Evolutionary conservation across 2,888 invertebrate genomes (phyloP).

Genomic region (Phalangium opilio): DNA sequence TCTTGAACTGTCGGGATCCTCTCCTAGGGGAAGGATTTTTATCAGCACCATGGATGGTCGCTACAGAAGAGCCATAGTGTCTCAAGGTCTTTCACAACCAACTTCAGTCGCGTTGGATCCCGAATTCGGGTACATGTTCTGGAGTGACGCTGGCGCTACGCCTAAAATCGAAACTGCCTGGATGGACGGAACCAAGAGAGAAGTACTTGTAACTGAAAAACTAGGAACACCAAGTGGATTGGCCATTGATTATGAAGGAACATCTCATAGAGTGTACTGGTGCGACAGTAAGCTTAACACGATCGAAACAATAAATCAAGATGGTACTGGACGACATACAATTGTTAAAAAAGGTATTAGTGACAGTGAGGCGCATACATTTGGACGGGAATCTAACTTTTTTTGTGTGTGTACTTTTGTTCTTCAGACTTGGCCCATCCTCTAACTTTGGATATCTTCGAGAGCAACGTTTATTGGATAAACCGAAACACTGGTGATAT

Average conservation of each 20-base stretch:
- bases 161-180: constrained; percentile 89
- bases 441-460: constrained; percentile 80
- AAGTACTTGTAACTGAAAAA: constrained; percentile 60
- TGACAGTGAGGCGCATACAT: too few species aligned
- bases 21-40: constrained; percentile 50
- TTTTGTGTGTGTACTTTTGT: neutral
- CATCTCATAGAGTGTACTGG: constrained; percentile 78
- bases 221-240: constrained; percentile 77
- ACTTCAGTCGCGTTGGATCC: constrained; percentile 71
- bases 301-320: constrained; percentile 68
- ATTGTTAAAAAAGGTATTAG: constrained; percentile 38
- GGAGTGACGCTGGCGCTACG: constrained; percentile 79
- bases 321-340: constrained; percentile 58
- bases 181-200: constrained; percentile 88
- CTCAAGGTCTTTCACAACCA: constrained; percentile 55
- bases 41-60: constrained; percentile 78
- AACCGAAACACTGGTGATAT: constrained; percentile 75
- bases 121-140: constrained; percentile 43
- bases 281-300: constrained; percentile 81
- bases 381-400: neutral
- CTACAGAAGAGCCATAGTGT: constrained; percentile 63
- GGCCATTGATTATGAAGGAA: constrained; percentile 60
- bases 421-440: constrained; percentile 42
- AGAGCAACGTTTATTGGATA: constrained; percentile 83
- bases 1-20: constrained; percentile 41